Conservation (phyloP, 2,888 invertebrate genomes). For the Rotaria sp. region DNA sequence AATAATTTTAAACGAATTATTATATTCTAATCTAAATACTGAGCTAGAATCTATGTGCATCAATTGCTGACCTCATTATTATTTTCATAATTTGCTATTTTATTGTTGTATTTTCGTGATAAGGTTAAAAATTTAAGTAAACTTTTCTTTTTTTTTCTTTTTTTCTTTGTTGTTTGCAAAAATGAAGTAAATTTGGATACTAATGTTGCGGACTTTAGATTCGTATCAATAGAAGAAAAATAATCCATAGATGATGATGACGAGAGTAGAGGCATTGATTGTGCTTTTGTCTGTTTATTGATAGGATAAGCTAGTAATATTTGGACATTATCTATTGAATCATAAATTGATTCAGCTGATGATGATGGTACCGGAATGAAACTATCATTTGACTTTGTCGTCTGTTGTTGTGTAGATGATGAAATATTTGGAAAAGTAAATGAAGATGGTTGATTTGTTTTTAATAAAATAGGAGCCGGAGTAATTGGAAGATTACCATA, state of each 20-base stretch:
- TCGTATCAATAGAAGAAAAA: background rate
- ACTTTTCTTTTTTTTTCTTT: background rate
- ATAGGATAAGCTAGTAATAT: background rate
- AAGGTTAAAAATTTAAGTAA: background rate
- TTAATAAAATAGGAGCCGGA: background rate
- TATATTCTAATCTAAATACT: background rate
- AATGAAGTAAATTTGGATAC: background rate
- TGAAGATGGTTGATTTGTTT: background rate
- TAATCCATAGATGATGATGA: no score
- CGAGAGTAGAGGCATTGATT: background rate
- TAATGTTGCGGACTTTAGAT: background rate
- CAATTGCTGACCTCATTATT: background rate
- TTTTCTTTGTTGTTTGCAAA: background rate
- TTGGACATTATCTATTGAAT: background rate
- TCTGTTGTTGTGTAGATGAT: background rate
- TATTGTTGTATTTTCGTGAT: background rate
- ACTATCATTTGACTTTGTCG: background rate
- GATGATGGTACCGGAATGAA: background rate
- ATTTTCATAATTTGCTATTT: background rate
- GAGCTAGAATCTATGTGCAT: background rate
- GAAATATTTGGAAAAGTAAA: background rate
- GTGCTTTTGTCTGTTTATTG: background rate
- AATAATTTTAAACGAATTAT: background rate
- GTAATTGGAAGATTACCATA: background rate
- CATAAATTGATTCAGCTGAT: background rate